phyloP scores from a whole-genome alignment of 2,113 vertebrate species.

The Sylvicapra grimmia region DNA sequence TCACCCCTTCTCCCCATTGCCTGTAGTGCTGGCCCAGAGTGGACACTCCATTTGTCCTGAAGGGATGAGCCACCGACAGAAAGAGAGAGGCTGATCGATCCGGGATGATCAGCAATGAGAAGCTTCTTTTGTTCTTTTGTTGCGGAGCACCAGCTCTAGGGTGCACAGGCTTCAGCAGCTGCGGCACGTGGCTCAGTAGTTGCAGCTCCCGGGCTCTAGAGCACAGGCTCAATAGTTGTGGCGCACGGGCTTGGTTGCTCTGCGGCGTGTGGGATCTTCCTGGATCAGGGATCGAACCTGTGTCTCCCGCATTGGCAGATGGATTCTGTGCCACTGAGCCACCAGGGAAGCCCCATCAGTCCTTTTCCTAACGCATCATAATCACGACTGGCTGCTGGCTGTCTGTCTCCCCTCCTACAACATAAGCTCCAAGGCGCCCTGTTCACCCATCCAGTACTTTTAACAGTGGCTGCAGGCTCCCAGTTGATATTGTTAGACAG shows the following conservation, averaged over 20 bases:
- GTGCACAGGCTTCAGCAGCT: not conserved
- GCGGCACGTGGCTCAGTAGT: accelerated
- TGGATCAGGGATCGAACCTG: not conserved
- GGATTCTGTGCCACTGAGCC: not conserved
- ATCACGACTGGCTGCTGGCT: not conserved
- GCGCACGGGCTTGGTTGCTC: not conserved
- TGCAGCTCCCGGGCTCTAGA: not conserved
- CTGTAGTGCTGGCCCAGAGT: not conserved
- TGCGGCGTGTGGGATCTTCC: not conserved
- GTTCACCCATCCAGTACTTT: not conserved
- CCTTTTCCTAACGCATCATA: not conserved
- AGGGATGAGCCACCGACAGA: not conserved
- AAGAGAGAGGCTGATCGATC: no score
- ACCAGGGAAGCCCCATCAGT: not conserved
- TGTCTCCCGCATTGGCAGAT: not conserved
- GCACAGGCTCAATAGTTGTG: accelerated
- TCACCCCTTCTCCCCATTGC: not conserved
- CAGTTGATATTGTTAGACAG: not conserved
- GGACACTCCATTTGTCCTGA: not conserved
- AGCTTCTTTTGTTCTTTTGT: not conserved
- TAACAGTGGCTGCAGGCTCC: not conserved
- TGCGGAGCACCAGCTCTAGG: not conserved
- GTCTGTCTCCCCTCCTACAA: not conserved
- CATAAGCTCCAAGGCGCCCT: not conserved
- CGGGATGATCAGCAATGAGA: not conserved